Evolutionary conservation across 1,140 invertebrate species (phyloP).

Genomic region (Tribolium madens): DNA sequence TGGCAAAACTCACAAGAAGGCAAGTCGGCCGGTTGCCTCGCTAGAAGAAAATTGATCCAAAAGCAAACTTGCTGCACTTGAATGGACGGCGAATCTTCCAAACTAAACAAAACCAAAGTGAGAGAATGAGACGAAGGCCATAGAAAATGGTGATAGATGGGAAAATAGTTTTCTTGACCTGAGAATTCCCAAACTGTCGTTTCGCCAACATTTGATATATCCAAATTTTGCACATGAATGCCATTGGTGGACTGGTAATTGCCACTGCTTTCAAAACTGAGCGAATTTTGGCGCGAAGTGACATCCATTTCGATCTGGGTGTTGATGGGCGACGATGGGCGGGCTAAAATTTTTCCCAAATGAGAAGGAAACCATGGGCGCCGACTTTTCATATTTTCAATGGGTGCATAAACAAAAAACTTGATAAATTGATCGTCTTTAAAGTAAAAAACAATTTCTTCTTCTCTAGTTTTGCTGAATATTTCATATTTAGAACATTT

Average conservation of each 20-base stretch:
- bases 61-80: conserved; percentile 82
- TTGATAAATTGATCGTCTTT: no score
- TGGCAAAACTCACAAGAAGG: conserved; percentile 76
- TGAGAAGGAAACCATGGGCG: no score
- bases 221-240: conserved; percentile 75
- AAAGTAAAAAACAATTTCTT: no score
- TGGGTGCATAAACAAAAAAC: no score
- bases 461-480: no score
- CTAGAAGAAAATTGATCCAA: conserved; percentile 86
- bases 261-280: conserved; percentile 70
- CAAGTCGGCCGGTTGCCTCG: conserved; percentile 73
- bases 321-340: conserved; percentile 64
- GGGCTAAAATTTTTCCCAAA: conserved; percentile 55
- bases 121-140: conserved; percentile 59
- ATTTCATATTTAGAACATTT: no score
- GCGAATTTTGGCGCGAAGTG: conserved; percentile 72
- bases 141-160: conserved; percentile 75
- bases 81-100: conserved; percentile 78
- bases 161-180: conserved; percentile 83
- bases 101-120: conserved; percentile 80
- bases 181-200: conserved; percentile 87
- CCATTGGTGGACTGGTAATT: conserved; percentile 77
- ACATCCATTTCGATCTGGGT: conserved; percentile 73
- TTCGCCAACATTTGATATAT: conserved; percentile 71
- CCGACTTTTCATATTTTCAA: no score